Evolutionary conservation across 1,140 invertebrate species (phyloP).

Genomic region (Solenopsis invicta): DNA sequence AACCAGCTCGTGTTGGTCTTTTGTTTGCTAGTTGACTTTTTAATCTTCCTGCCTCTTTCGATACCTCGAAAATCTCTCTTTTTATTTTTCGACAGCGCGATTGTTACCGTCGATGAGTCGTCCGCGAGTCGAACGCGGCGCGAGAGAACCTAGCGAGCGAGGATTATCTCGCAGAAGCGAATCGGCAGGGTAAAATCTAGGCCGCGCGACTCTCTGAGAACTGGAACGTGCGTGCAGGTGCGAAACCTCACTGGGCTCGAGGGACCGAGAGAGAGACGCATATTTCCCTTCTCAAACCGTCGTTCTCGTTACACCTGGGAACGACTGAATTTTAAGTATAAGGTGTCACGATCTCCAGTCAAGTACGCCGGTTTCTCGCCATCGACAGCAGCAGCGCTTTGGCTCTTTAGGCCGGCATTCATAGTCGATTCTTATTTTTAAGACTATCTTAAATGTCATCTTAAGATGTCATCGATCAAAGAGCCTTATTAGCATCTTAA

Average conservation of each 20-base stretch:
- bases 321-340: neutral
- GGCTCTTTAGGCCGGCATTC: too few species aligned
- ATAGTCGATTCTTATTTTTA: too few species aligned
- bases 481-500: too few species aligned
- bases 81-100: slow-evolving; percentile 12
- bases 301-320: slow-evolving; percentile 58
- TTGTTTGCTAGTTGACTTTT: slow-evolving; percentile 46
- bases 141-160: neutral
- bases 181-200: slow-evolving; percentile 67
- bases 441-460: too few species aligned
- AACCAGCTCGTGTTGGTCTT: slow-evolving; percentile 28
- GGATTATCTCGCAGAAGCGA: slow-evolving; percentile 40
- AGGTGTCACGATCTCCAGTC: neutral
- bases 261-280: slow-evolving; percentile 25
- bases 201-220: slow-evolving; percentile 76
- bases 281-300: slow-evolving; percentile 60
- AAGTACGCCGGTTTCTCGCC: neutral
- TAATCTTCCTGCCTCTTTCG: slow-evolving; percentile 7
- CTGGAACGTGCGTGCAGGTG: slow-evolving; percentile 77
- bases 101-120: slow-evolving; percentile 2
- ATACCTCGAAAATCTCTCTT: slow-evolving; percentile 25
- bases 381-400: neutral
- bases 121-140: neutral
- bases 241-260: slow-evolving; percentile 68
- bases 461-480: too few species aligned